These are phyloP conservation scores for Tyto alba DNA, from an alignment of 2,113 vertebrate species.

Conservation along the genomic window DNA sequence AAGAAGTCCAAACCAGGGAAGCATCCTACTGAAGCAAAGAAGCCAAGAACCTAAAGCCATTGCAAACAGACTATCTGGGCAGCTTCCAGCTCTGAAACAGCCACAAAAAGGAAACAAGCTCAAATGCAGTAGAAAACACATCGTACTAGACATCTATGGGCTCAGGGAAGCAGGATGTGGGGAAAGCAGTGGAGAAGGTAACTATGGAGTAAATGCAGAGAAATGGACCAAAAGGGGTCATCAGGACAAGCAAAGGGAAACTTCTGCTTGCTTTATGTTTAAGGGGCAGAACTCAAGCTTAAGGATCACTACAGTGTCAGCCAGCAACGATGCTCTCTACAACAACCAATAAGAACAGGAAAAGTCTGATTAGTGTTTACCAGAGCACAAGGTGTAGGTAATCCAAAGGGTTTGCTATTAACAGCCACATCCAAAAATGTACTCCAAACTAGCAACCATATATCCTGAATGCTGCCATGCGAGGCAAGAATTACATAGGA, in stretches of 20 bases:
- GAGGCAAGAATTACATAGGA: background rate
- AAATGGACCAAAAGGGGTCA: background rate
- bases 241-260: background rate
- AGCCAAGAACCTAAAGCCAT: background rate
- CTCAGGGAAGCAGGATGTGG: background rate
- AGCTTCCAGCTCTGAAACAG: background rate
- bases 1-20: background rate
- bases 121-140: background rate
- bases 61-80: background rate
- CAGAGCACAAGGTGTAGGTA: background rate
- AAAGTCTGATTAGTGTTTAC: background rate
- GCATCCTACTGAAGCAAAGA: background rate
- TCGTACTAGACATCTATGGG: accelerated
- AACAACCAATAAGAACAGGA: background rate
- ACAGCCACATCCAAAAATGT: background rate
- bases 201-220: background rate
- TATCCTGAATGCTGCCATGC: background rate
- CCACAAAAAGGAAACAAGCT: background rate
- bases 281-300: background rate
- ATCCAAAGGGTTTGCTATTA: background rate
- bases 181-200: background rate
- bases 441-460: background rate
- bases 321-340: background rate
- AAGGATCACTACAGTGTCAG: background rate
- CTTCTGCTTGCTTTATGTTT: background rate